Percentiles rank a stretch among this genome's conserved stretches.
Evolutionary conservation across 1,140 invertebrate species (phyloP).

Genomic region (Bombyx mandarina): DNA sequence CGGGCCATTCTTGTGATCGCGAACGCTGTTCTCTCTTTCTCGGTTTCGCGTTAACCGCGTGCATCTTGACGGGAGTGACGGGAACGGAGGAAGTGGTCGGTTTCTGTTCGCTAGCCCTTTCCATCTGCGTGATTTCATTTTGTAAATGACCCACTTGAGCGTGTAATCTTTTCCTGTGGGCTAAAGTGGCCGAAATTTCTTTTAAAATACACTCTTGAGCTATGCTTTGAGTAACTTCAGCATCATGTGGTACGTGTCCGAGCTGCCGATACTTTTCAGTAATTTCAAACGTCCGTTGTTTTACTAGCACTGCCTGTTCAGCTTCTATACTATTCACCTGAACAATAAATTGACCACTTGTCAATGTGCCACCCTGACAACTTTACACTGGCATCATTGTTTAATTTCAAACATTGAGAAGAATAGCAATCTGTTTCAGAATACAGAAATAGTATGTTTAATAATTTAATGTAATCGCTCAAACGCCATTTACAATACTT

Average conservation of each 20-base stretch:
- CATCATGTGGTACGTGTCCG: constrained; percentile 64
- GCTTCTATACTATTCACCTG: constrained; percentile 74
- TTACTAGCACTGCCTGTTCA: constrained; percentile 79
- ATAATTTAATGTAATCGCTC: neutral
- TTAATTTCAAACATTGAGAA: neutral
- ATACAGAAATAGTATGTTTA: neutral
- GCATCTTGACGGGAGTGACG: constrained; percentile 61
- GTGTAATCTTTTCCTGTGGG: constrained; percentile 85
- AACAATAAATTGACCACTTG: constrained; percentile 14
- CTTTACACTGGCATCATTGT: too few relatives aligned
- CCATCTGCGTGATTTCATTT: constrained; percentile 80
- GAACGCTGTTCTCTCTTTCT: constrained; percentile 82
- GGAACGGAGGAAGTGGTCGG: constrained; percentile 71
- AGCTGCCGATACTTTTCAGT: constrained; percentile 76
- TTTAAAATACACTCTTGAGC: constrained; percentile 85
- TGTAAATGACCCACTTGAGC: constrained; percentile 83
- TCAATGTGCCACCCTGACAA: too few relatives aligned
- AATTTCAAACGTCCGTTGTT: constrained; percentile 78
- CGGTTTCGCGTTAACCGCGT: constrained; percentile 59
- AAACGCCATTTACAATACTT: neutral
- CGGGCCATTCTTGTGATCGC: constrained; percentile 90
- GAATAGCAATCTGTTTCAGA: neutral
- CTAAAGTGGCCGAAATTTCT: constrained; percentile 86
- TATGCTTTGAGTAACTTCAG: constrained; percentile 75
- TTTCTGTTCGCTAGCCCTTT: constrained; percentile 78